Evolutionary conservation across 2,113 vertebrate species (phyloP).

Genomic region (Dromaius novaehollandiae): DNA sequence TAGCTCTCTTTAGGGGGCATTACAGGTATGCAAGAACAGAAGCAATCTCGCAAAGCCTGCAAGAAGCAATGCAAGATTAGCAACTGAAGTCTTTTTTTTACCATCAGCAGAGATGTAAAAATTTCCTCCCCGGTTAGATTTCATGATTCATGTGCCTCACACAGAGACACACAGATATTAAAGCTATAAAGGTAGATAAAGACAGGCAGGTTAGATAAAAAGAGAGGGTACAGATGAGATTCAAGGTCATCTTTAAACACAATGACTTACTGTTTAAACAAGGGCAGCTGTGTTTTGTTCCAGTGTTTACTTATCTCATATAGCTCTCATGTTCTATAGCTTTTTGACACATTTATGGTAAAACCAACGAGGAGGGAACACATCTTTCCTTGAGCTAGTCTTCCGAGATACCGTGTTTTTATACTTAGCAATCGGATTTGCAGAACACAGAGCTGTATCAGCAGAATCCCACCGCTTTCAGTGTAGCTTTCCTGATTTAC

Average conservation of each 20-base stretch:
- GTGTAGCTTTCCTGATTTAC: rapidly evolving
- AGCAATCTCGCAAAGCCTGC: neutral
- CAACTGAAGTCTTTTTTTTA: neutral
- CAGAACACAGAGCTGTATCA: neutral
- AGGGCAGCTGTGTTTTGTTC: neutral
- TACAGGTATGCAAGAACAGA: neutral
- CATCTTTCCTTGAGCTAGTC: rapidly evolving
- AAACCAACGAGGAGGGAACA: neutral
- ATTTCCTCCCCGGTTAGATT: neutral
- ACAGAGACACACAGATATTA: neutral
- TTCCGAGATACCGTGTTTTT: rapidly evolving
- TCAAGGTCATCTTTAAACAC: neutral
- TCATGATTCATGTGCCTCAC: neutral
- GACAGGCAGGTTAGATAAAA: neutral
- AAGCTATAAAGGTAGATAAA: neutral
- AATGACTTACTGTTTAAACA: neutral
- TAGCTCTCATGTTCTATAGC: neutral
- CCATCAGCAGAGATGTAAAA: rapidly evolving
- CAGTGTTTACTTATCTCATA: neutral
- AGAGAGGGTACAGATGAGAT: neutral
- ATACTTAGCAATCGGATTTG: rapidly evolving
- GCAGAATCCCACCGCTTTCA: neutral
- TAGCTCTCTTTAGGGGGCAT: neutral
- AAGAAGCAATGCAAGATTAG: neutral
- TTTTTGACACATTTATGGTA: neutral